phyloP scores from a whole-genome alignment of 2,888 invertebrate genomes.

The Dinocampus coccinellae region DNA sequence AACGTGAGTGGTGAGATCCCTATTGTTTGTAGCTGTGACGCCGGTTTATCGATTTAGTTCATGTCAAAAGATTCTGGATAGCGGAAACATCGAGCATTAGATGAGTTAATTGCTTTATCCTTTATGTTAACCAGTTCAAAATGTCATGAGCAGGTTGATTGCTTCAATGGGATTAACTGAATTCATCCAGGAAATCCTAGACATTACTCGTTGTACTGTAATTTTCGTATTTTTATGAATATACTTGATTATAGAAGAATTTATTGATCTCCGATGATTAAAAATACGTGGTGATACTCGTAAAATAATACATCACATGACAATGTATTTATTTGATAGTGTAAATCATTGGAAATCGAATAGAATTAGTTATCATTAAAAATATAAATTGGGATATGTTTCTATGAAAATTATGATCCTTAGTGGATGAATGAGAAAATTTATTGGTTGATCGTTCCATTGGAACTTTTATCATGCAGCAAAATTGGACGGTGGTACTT shows the following conservation, averaged over 20 bases:
- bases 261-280: background rate
- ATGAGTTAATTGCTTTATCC: background rate
- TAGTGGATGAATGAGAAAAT: background rate
- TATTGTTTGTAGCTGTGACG: slow-evolving; percentile 29
- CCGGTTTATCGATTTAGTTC: slow-evolving; percentile 27
- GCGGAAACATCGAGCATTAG: slow-evolving; percentile 13
- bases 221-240: background rate
- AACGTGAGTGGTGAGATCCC: slow-evolving; percentile 9
- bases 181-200: background rate
- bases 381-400: background rate
- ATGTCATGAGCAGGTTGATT: background rate
- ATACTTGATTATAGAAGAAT: background rate
- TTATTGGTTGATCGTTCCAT: background rate
- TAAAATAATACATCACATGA: background rate
- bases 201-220: background rate
- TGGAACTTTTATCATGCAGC: background rate
- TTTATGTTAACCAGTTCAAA: background rate
- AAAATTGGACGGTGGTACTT: background rate
- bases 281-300: background rate
- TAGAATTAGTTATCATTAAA: background rate
- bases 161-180: background rate
- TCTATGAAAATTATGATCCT: background rate
- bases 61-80: slow-evolving; percentile 35
- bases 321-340: background rate
- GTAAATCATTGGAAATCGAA: background rate